Evolutionary conservation across 2,113 vertebrate genomes (phyloP), one percentile per base, ranked within the genome.

Genomic region (Saccopteryx bilineata): DNA sequence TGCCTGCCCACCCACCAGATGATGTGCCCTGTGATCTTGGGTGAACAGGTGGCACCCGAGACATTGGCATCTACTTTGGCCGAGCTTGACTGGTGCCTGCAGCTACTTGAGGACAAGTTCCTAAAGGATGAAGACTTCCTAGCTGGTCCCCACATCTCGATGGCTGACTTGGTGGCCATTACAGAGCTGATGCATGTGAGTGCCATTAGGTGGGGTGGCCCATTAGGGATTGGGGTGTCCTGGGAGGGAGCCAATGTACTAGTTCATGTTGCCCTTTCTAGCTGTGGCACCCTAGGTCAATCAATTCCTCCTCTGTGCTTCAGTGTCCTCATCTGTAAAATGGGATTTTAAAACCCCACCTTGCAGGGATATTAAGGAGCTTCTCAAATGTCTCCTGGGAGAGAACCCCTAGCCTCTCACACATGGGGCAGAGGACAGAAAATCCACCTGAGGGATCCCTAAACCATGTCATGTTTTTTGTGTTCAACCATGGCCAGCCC

Each of bases 151-250:
- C 95, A 98, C 54, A 95, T 99, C 96, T 99, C 99, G 28, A 60
- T 99, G 98, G 99, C 99, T 2, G 99, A 99, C 54, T 69, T 99
- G 18, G 96, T 99, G 61, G 99, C 99, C 0, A 23, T 99, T 52
- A 99, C 98, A 6, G 99, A 99, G 94, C 96, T 99, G 96, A 99
- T 99, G 98, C 99, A 99, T 98, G 96, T 96, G 75, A 96, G 96
- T 80, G 48, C 9, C 0, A 0, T 11, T 58, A 24, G 19, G 63
- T 15, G 7, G 19, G 50, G 24, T 19, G 18, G 17, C 9, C 54
- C 11, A 5, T 12, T 6, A 26, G 75, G 2, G 14, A 61, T 1
- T 3, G 54, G 46, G 17, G 15, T 24, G 12, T 61, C 54, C 21
- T 8, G 17, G 71, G 75, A 76, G 50, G 48, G 60, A 50, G 39